These are phyloP conservation scores for Sphyrna mokarran DNA, from an alignment of 2,113 vertebrate genomes.

Conservation along the genomic window DNA sequence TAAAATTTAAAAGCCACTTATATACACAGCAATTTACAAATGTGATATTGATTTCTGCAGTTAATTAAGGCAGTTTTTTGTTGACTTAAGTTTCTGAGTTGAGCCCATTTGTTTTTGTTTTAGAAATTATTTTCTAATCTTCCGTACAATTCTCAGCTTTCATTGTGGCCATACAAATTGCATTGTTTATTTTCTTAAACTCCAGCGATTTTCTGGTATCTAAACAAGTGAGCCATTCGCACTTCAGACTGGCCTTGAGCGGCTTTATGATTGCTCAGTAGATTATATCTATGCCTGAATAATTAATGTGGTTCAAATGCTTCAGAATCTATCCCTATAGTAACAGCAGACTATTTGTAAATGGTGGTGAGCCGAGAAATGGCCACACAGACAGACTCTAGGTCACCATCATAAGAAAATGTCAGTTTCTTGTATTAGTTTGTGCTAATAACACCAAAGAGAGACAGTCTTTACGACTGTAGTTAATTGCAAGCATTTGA, in stretches of 20 bases:
- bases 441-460: not conserved
- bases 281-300: not conserved
- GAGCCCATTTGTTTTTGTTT: not conserved
- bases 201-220: not conserved
- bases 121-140: not conserved
- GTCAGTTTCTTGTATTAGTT: not conserved
- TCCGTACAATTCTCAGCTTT: not conserved
- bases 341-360: constrained; percentile 18
- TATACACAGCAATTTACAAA: not conserved
- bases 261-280: constrained; percentile 10
- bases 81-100: not conserved
- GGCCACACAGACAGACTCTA: not conserved
- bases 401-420: not conserved
- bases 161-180: not conserved
- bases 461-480: too few relatives aligned
- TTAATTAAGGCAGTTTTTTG: not conserved
- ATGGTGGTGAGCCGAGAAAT: not conserved
- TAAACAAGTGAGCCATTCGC: not conserved
- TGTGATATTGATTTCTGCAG: not conserved
- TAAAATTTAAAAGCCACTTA: not conserved
- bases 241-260: constrained; percentile 6
- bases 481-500: not conserved
- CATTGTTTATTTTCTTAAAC: not conserved
- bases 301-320: constrained; percentile 11
- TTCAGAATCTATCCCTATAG: not conserved